These are phyloP conservation scores for Nicator chloris DNA, from an alignment of 2,113 vertebrate species.

Conservation along the genomic window DNA sequence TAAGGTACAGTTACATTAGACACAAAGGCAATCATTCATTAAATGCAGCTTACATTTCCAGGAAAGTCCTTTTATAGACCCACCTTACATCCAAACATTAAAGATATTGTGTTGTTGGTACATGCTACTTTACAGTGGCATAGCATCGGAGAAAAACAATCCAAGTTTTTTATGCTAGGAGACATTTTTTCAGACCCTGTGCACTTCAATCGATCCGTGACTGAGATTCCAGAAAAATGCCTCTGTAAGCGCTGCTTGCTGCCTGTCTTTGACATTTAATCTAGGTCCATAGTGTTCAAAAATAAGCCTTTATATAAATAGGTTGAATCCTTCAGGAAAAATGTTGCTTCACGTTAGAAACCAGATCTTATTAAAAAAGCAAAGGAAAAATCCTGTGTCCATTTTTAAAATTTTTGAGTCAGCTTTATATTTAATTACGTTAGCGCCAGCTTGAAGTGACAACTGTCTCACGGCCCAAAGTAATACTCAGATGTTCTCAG, in stretches of 20 bases:
- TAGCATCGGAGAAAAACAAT: constrained; percentile 85
- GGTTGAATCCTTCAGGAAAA: constrained; percentile 14
- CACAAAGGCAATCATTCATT: constrained; percentile 13
- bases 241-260: constrained; percentile 75
- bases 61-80: constrained; percentile 68
- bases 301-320: constrained; percentile 60
- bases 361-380: background rate
- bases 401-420: constrained; percentile 18
- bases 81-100: constrained; percentile 92
- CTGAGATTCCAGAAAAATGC: constrained; percentile 73
- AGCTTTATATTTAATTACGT: background rate
- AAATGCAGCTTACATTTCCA: constrained; percentile 42
- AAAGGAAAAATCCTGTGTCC: constrained; percentile 26
- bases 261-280: constrained; percentile 82
- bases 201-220: constrained; percentile 71
- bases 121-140: constrained; percentile 91
- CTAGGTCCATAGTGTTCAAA: constrained; percentile 74
- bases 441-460: background rate
- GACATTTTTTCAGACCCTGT: constrained; percentile 79
- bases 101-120: constrained; percentile 85
- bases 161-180: constrained; percentile 81
- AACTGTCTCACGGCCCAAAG: constrained; percentile 14
- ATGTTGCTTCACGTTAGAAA: constrained; percentile 10
- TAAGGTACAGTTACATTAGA: background rate
- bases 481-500: background rate